Conservation (phyloP, 1,140 invertebrate genomes). For the Solenopsis invicta region DNA sequence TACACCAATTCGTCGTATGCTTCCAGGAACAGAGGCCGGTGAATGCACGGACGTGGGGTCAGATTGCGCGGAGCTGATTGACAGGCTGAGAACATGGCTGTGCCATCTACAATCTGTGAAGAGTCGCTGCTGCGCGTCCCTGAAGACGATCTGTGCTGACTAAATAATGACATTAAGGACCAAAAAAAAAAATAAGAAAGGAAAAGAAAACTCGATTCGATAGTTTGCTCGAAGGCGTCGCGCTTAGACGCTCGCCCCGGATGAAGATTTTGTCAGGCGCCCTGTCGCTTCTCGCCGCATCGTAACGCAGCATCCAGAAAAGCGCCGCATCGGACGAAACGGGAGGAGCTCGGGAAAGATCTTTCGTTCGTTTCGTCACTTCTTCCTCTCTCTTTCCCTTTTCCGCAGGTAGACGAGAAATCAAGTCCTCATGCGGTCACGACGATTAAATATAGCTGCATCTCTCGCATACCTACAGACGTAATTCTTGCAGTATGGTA, state of each 20-base stretch:
- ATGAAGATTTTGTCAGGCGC: constrained; percentile 18
- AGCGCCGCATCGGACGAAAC: constrained; percentile 42
- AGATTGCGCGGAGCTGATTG: constrained; percentile 86
- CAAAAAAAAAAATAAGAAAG: constrained; percentile 10
- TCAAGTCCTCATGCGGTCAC: constrained; percentile 24
- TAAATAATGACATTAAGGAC: constrained; percentile 65
- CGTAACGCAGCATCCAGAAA: constrained; percentile 41
- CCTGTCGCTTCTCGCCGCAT: background rate
- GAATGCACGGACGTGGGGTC: constrained; percentile 84
- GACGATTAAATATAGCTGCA: constrained; percentile 53
- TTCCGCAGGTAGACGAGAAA: background rate
- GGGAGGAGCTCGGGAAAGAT: constrained; percentile 39
- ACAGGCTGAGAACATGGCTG: constrained; percentile 87
- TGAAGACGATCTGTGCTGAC: constrained; percentile 83
- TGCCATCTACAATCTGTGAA: constrained; percentile 87
- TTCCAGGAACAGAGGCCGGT: constrained; percentile 84
- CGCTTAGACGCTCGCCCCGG: constrained; percentile 30
- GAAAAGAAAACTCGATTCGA: constrained; percentile 19
- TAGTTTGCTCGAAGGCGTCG: constrained; percentile 24
- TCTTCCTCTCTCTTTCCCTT: background rate
- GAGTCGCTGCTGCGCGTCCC: constrained; percentile 85
- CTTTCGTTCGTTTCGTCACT: background rate
- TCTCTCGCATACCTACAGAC: constrained; percentile 42
- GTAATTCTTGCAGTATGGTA: constrained; percentile 58
- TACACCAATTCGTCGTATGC: background rate